Conservation (phyloP, 2,888 invertebrate species). For the Schrankia costaestrigalis region DNA sequence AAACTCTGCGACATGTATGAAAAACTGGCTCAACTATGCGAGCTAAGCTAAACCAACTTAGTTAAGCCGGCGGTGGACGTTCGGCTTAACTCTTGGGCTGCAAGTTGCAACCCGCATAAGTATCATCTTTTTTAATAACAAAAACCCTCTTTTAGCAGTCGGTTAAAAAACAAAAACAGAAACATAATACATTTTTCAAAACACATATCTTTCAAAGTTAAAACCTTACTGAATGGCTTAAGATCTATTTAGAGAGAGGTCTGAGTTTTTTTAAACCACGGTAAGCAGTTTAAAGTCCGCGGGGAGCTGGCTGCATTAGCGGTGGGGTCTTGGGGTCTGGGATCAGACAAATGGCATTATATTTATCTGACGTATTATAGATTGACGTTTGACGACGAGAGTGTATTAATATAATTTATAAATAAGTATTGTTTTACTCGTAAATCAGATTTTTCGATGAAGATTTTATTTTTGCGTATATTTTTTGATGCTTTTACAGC, state of each 20-base stretch:
- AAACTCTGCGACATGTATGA: too few species aligned
- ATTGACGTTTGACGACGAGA: conserved; percentile 22
- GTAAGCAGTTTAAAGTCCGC: conserved; percentile 70
- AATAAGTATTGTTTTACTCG: conserved; percentile 2
- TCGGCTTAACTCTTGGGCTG: too few species aligned
- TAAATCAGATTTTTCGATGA: not conserved
- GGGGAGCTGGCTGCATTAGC: conserved; percentile 61
- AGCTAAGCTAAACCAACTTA: too few species aligned
- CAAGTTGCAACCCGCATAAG: too few species aligned
- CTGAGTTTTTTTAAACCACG: conserved; percentile 56
- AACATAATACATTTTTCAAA: conserved; percentile 12
- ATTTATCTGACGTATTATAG: conserved; percentile 39
- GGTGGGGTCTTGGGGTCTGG: conserved; percentile 30
- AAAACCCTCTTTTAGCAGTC: too few species aligned
- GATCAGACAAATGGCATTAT: conserved; percentile 67
- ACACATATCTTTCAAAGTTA: conserved; percentile 20
- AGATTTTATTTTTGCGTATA: not conserved
- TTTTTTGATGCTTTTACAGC: too few species aligned
- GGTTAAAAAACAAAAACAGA: too few species aligned
- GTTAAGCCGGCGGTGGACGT: too few species aligned
- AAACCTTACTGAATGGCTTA: conserved; percentile 43
- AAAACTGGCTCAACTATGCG: too few species aligned
- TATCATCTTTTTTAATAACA: too few species aligned
- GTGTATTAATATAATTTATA: not conserved
- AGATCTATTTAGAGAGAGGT: conserved; percentile 36